These are phyloP conservation scores for Bubo bubo DNA, from an alignment of 2,113 vertebrate genomes.

Conservation along the genomic window DNA sequence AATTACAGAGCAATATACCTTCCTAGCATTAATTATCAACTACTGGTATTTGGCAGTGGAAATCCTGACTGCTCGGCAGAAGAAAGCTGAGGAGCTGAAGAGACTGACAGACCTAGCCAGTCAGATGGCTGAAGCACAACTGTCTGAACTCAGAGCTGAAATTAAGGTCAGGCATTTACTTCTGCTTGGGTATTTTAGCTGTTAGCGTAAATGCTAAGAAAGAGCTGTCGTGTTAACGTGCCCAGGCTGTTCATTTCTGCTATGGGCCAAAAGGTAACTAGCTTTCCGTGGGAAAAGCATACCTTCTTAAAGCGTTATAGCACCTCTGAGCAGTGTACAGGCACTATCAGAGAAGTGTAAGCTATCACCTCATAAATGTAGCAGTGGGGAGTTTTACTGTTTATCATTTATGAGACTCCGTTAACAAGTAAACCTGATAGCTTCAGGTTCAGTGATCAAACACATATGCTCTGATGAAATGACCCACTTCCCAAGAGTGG, in stretches of 20 bases:
- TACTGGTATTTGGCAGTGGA: slow-evolving; percentile 76
- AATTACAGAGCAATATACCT: not conserved
- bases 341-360: not conserved
- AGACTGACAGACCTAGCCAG: slow-evolving; percentile 78
- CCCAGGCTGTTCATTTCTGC: not conserved
- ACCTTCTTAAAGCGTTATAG: not conserved
- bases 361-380: not conserved
- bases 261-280: not conserved
- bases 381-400: not conserved
- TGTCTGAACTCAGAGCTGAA: slow-evolving; percentile 82
- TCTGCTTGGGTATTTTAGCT: not conserved
- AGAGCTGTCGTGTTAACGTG: not conserved
- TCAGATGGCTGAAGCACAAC: slow-evolving; percentile 82
- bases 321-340: not conserved
- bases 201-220: not conserved
- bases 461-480: not conserved
- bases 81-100: slow-evolving; percentile 83
- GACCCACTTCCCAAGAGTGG: not conserved
- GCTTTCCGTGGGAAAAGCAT: not conserved
- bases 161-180: slow-evolving; percentile 77
- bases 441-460: not conserved
- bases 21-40: slow-evolving; percentile 18
- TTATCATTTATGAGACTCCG: not conserved
- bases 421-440: not conserved
- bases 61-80: slow-evolving; percentile 82